Evolutionary conservation across 2,113 vertebrate genomes (phyloP), one percentile per base, ranked within the genome.

Genomic region (Narcine bancroftii): DNA sequence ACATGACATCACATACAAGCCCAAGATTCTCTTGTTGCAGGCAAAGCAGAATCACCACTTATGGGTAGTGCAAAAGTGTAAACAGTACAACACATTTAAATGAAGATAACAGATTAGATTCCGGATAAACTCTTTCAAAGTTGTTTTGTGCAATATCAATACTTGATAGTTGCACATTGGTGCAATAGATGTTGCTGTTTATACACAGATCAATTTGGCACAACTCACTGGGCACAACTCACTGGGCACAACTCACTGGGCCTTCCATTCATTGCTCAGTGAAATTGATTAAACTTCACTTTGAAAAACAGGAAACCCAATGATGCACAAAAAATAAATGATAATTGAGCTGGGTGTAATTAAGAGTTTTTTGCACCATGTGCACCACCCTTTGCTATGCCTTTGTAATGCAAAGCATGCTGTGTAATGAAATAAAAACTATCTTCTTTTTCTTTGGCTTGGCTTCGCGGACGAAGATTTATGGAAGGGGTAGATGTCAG

Each of bases 311-410:
- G 56, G 83, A 33, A 42, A 91, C 39, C 2, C 63, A 91, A 36
- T 91, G 63, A 45, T 91, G 87, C 87, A 45, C 11, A 69, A 89
- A 42, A n/a, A 91, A 91, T 69, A 45, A 66, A 91, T 66, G 60
- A 91, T 69, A 69, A 45, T 69, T 91, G 60, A 91, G 63, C 42
- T 69, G 21, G 24, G 36, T 47, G 10, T 45, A 91, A 69, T 91
- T 91, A 69, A 69, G 66, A 89, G 39, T 7, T 45, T 91, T 69
- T 10, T 91, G 87, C 42, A 69, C 21, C 24, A 11, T 42, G 15
- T 39, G 60, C n/a, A 66, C 39, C 42, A 69, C 36, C 7, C 11
- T 91, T 63, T 91, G 87, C 66, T 66, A 15, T 29, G 39, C 65
- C 39, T 45, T 91, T 65, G 87, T 60, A 91, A 66, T 91, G 26